phyloP scores from a whole-genome alignment of 1,140 invertebrate species.

The Cyclina sinensis region DNA sequence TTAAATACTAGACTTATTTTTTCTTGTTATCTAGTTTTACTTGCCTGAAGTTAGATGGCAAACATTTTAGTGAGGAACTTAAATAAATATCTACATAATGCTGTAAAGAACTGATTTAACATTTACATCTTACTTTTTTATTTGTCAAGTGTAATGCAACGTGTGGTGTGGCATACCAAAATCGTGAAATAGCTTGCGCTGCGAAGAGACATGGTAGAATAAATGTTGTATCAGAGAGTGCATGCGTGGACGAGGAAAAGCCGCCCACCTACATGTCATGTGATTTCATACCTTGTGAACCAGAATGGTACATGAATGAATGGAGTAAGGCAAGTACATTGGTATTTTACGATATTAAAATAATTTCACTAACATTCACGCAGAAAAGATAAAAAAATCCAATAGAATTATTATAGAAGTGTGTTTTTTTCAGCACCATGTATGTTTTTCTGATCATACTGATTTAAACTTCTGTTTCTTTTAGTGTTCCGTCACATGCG shows the following conservation, averaged over 20 bases:
- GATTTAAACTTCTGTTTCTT: background rate
- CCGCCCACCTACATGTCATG: constrained; percentile 59
- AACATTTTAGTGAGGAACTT: too few relatives aligned
- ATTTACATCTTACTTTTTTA: too few relatives aligned
- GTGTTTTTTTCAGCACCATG: too few relatives aligned
- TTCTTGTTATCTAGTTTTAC: too few relatives aligned
- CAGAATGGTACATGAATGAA: constrained; percentile 68
- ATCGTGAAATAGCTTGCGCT: constrained; percentile 54
- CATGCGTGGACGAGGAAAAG: constrained; percentile 58
- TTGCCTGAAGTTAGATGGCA: too few relatives aligned
- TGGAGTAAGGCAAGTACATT: constrained; percentile 54
- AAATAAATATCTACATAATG: too few relatives aligned
- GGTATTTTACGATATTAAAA: background rate
- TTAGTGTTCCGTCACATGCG: constrained; percentile 87
- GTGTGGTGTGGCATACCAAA: constrained; percentile 94
- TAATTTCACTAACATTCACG: background rate
- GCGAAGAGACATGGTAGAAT: constrained; percentile 2
- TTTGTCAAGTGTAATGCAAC: constrained; percentile 95
- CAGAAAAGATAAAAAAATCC: too few relatives aligned
- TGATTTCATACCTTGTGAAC: constrained; percentile 48
- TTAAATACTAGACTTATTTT: too few relatives aligned
- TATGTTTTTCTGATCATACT: too few relatives aligned
- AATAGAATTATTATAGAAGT: too few relatives aligned
- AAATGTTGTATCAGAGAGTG: constrained; percentile 53
- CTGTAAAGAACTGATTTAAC: too few relatives aligned